Evolutionary conservation across 2,888 invertebrate genomes (phyloP).

Genomic region (Ornithoptera priamus): DNA sequence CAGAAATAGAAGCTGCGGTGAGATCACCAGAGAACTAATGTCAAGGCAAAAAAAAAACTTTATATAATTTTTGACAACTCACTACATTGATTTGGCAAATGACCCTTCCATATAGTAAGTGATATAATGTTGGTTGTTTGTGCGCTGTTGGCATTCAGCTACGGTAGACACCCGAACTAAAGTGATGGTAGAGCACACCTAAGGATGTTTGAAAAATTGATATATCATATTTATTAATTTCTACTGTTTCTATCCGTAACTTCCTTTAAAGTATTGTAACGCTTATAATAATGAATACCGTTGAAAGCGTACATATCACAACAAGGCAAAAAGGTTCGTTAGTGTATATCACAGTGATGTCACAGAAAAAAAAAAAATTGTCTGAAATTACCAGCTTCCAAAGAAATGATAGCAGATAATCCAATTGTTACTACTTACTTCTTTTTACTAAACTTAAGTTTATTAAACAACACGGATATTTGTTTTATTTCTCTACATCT

Average conservation of each 20-base stretch:
- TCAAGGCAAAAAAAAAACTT: too few species aligned
- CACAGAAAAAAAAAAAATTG: conserved; percentile 35
- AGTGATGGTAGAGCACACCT: not conserved
- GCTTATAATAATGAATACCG: not conserved
- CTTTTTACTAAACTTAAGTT: not conserved
- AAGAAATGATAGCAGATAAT: not conserved
- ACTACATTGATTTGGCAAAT: too few species aligned
- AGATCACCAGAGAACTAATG: too few species aligned
- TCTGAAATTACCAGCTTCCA: not conserved
- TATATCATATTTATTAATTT: not conserved
- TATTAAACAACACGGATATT: too few species aligned
- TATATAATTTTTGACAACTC: too few species aligned
- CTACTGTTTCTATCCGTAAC: not conserved
- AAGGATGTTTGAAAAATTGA: not conserved
- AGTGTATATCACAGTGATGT: conserved; percentile 53
- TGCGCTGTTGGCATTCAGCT: too few species aligned
- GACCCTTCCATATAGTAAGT: too few species aligned
- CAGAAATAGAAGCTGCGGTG: too few species aligned
- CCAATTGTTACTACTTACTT: not conserved
- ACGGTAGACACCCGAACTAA: too few species aligned
- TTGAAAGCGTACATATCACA: conserved; percentile 19
- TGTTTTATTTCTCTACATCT: too few species aligned
- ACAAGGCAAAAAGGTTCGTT: conserved; percentile 27
- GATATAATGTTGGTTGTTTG: too few species aligned
- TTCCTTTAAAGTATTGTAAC: not conserved